Conservation (phyloP, 1,140 invertebrate genomes). For the Mya arenaria region DNA sequence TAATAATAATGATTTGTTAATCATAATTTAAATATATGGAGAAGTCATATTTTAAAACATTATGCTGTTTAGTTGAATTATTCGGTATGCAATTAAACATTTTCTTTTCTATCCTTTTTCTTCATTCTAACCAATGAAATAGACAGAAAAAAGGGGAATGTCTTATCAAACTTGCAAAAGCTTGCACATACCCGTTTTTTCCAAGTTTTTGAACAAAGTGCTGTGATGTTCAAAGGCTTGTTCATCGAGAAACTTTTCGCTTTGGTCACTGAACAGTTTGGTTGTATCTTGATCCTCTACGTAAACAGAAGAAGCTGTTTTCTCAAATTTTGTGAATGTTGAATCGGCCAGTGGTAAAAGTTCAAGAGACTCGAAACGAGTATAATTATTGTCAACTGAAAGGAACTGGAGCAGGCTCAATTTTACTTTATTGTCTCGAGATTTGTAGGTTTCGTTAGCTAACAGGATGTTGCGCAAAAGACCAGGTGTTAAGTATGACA, state of each 20-base stretch:
- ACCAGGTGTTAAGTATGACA: neutral
- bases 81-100: too few species aligned
- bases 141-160: too few species aligned
- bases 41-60: too few species aligned
- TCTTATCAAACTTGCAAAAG: neutral
- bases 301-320: neutral
- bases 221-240: too few species aligned
- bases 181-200: neutral
- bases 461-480: neutral
- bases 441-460: neutral
- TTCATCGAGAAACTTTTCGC: neutral
- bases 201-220: neutral
- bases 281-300: neutral
- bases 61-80: too few species aligned
- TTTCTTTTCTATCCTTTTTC: too few species aligned
- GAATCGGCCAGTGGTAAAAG: conserved; percentile 11
- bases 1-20: too few species aligned
- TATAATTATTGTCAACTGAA: neutral
- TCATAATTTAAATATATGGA: too few species aligned
- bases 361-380: neutral
- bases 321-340: neutral
- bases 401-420: conserved; percentile 2
- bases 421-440: neutral
- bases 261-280: neutral
- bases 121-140: too few species aligned